Evolutionary conservation across 2,113 vertebrate species (phyloP), one percentile per base, ranked within the genome.

Genomic region (Perccottus glenii): DNA sequence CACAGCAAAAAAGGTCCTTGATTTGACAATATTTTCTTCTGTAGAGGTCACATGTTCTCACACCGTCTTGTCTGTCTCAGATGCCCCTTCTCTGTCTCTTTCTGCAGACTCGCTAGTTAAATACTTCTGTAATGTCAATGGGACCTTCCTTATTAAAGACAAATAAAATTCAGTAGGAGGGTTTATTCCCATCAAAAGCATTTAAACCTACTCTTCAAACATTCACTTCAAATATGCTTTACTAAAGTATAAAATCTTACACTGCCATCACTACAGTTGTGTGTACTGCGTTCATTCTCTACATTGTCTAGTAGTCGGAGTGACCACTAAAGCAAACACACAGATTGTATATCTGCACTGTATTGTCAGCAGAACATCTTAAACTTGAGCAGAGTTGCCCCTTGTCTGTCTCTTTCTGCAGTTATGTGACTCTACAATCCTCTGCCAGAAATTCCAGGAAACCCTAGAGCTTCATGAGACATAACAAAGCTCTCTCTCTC

Each of bases 391-490:
- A 75, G 61, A 67, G 70, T 62, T 68, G 76, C 70, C 78, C 78
- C 47, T 60, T 6, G 16, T 78, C 80, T 52, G 47, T 70, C 73
- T 60, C 64, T 66, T 75, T 83, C 74, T 82, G 80, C 38, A 73
- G 80, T 85, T 85, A 78, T 81, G 80, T 70, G 85, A 86, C 75
- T 84, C 73, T 38, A 56, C 73, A 65, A 71, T 60, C 71, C 67
- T 32, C 51, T 75, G 86, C 78, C 78, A 86, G 76, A 81, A 83
- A 86, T 86, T 89, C 81, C 86, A 88, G 78, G 80, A 90, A 91
- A 87, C 82, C 78, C 84, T 78, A 78, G 81, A 88, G 86, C 85
- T 82, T 82, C 68, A 78, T 65, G 75, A 89, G 87, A 88, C 87
- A 83, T 81, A 89, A 91, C 87, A 91, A 87, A 87, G 87, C 81